These are phyloP conservation scores for Oxyura jamaicensis DNA, from an alignment of 2,113 vertebrate species.

Conservation along the genomic window DNA sequence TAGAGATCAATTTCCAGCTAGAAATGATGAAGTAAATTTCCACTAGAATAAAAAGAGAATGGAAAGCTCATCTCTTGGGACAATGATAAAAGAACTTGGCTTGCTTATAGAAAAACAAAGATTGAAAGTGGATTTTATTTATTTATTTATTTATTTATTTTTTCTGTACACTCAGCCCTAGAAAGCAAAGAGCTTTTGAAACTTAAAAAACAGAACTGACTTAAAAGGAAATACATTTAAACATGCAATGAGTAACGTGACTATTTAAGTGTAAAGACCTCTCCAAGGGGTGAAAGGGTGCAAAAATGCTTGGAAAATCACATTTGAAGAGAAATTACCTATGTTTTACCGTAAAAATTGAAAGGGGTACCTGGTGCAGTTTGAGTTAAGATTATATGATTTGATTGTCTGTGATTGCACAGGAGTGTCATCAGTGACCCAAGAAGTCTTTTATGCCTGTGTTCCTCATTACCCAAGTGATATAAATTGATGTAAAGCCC, in stretches of 20 bases:
- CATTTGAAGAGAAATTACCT: background rate
- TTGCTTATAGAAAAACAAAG: background rate
- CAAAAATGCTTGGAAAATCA: background rate
- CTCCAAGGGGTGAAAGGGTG: background rate
- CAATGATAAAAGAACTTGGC: background rate
- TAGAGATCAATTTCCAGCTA: background rate
- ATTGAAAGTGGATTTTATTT: background rate
- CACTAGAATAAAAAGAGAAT: background rate
- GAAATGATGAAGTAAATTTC: background rate
- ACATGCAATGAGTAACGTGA: background rate
- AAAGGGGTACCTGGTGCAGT: background rate
- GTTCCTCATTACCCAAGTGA: slow-evolving; percentile 12
- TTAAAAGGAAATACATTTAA: slow-evolving; percentile 4
- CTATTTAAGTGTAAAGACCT: background rate
- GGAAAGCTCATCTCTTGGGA: background rate
- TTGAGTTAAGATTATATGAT: background rate
- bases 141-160: background rate
- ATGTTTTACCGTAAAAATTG: background rate
- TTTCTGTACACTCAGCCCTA: background rate
- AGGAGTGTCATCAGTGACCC: background rate
- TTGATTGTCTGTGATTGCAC: background rate
- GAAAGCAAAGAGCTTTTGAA: background rate
- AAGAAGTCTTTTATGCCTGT: background rate
- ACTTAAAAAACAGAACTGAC: background rate
- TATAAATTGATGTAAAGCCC: slow-evolving; percentile 23